Conservation (phyloP, 2,888 invertebrate genomes). For the Drosophila mercatorum region DNA sequence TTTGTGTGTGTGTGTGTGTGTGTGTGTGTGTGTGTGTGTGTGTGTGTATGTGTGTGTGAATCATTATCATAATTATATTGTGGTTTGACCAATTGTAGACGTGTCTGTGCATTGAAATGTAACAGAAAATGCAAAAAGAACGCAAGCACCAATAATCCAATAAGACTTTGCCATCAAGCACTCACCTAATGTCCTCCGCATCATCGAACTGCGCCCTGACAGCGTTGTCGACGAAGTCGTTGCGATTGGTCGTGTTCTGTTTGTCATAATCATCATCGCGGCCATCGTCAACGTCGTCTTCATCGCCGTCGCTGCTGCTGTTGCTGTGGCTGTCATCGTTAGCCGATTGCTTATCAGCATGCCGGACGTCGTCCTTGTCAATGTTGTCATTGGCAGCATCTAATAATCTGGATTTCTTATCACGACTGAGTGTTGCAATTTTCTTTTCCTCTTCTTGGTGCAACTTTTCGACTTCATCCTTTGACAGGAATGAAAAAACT, state of each 20-base stretch:
- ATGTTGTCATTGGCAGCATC: conserved; percentile 81
- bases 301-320: conserved; percentile 16
- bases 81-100: conserved; percentile 50
- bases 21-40: conserved; percentile 28
- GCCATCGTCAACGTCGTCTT: conserved; percentile 49
- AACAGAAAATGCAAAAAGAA: conserved; percentile 66
- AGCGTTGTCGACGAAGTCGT: conserved; percentile 71
- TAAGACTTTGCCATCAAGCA: conserved; percentile 47
- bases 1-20: conserved; percentile 18
- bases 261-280: conserved; percentile 46
- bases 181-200: conserved; percentile 82
- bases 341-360: conserved; percentile 66
- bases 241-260: conserved; percentile 52
- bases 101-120: conserved; percentile 75
- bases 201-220: conserved; percentile 68
- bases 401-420: conserved; percentile 84
- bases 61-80: conserved; percentile 53
- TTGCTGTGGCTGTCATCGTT: conserved; percentile 58
- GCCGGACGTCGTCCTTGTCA: conserved; percentile 74
- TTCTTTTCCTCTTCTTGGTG: conserved; percentile 96
- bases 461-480: conserved; percentile 96
- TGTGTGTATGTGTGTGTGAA: conserved; percentile 24
- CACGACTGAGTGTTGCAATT: conserved; percentile 87
- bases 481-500: conserved; percentile 96
- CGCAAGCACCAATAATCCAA: conserved; percentile 62